phyloP scores from a whole-genome alignment of 2,113 vertebrate genomes.

The Carollia perspicillata region DNA sequence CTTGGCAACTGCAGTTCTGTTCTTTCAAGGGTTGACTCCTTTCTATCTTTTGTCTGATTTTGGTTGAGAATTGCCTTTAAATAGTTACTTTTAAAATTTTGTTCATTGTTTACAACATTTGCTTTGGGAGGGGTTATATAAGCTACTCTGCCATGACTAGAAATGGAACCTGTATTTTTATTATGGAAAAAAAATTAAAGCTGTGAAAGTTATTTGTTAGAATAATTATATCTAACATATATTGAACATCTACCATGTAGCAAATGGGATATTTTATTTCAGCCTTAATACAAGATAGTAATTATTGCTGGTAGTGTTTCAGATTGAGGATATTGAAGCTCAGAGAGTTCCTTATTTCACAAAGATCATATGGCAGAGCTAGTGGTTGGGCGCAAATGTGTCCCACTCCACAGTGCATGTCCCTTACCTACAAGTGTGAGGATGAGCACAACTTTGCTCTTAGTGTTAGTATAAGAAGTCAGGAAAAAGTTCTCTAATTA shows the following conservation, averaged over 20 bases:
- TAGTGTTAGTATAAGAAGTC: background rate
- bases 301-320: background rate
- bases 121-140: background rate
- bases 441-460: background rate
- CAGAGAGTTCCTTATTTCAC: slow-evolving; percentile 16
- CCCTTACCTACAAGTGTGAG: background rate
- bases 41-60: background rate
- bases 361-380: background rate
- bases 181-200: slow-evolving; percentile 32
- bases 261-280: background rate
- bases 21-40: background rate
- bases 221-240: background rate
- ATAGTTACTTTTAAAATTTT: background rate
- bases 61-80: background rate
- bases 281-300: background rate
- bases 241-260: background rate
- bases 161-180: slow-evolving; percentile 22
- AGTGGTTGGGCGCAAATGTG: background rate
- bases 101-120: slow-evolving; percentile 1
- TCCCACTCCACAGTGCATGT: background rate
- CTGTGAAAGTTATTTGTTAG: slow-evolving; percentile 27
- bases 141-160: background rate
- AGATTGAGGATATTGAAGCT: background rate
- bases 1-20: background rate
- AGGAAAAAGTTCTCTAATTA: background rate